Evolutionary conservation across 1,140 invertebrate species (phyloP).

Genomic region (Rhysida immarginata): DNA sequence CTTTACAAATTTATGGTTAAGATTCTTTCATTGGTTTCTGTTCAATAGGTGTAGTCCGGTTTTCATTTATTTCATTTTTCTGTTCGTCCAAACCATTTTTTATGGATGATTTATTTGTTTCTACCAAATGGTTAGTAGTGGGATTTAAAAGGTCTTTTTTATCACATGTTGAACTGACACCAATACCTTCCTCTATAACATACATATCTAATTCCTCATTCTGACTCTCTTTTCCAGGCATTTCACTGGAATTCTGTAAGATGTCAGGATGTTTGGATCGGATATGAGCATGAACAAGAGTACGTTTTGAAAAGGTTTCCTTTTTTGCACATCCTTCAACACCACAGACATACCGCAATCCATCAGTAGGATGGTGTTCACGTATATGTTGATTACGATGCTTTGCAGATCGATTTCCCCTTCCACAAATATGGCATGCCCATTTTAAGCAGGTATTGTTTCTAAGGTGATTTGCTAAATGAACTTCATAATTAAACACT

Average conservation of each 20-base stretch:
- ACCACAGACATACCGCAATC: not conserved
- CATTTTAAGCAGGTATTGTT: conserved; percentile 6
- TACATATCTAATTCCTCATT: not conserved
- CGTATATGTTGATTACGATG: conserved; percentile 4
- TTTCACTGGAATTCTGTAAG: not conserved
- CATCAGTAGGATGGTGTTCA: not conserved
- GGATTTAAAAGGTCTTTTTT: too few relatives aligned
- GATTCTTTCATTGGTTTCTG: too few relatives aligned
- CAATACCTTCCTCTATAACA: not conserved
- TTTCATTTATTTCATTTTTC: too few relatives aligned
- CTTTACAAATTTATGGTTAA: too few relatives aligned
- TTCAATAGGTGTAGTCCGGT: too few relatives aligned
- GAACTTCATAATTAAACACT: conserved; percentile 5
- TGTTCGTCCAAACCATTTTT: too few relatives aligned
- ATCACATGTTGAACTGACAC: too few relatives aligned
- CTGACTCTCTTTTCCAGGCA: not conserved
- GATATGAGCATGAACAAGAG: conserved; percentile 1
- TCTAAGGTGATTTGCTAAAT: conserved; percentile 1
- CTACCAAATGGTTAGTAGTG: too few relatives aligned
- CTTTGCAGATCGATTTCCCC: conserved; percentile 1
- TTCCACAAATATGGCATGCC: not conserved
- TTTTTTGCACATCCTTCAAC: not conserved
- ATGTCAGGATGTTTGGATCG: not conserved
- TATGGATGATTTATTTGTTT: too few relatives aligned
- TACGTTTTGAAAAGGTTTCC: not conserved